Conservation (phyloP, 2,113 vertebrate species). For the Tautogolabrus adspersus region DNA sequence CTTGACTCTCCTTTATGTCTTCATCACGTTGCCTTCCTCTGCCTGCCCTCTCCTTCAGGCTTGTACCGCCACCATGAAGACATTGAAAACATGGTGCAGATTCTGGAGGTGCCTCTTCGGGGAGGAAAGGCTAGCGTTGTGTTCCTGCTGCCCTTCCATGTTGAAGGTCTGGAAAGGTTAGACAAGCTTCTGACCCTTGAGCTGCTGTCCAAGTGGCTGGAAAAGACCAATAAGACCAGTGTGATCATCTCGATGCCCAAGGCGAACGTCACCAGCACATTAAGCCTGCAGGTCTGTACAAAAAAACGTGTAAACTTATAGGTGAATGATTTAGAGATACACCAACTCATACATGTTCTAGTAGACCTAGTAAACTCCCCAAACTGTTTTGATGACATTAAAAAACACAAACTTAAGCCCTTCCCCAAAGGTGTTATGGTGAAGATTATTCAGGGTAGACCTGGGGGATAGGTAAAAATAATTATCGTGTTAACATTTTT, state of each 20-base stretch:
- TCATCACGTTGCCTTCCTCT: neutral
- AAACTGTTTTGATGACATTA: no score
- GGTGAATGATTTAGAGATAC: neutral
- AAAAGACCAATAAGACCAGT: slow-evolving; percentile 53
- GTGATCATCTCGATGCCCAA: slow-evolving; percentile 72
- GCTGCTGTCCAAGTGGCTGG: slow-evolving; percentile 72
- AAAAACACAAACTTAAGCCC: no score
- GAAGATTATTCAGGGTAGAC: no score
- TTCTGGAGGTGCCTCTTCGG: slow-evolving; percentile 73
- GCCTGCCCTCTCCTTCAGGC: slow-evolving; percentile 48
- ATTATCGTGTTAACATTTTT: no score
- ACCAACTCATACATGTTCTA: no score
- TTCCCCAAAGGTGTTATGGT: no score
- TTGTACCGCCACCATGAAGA: slow-evolving; percentile 72
- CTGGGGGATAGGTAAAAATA: no score
- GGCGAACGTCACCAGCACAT: slow-evolving; percentile 67
- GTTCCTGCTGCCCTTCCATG: slow-evolving; percentile 79
- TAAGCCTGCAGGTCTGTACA: slow-evolving; percentile 75
- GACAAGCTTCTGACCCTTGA: slow-evolving; percentile 75
- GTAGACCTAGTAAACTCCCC: no score
- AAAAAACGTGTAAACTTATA: neutral
- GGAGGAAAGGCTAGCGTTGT: slow-evolving; percentile 69
- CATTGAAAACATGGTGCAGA: slow-evolving; percentile 78
- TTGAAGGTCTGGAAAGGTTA: slow-evolving; percentile 71
- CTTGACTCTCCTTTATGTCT: neutral